These are phyloP conservation scores for Eciton burchellii DNA, from an alignment of 1,140 invertebrate genomes.

Conservation along the genomic window DNA sequence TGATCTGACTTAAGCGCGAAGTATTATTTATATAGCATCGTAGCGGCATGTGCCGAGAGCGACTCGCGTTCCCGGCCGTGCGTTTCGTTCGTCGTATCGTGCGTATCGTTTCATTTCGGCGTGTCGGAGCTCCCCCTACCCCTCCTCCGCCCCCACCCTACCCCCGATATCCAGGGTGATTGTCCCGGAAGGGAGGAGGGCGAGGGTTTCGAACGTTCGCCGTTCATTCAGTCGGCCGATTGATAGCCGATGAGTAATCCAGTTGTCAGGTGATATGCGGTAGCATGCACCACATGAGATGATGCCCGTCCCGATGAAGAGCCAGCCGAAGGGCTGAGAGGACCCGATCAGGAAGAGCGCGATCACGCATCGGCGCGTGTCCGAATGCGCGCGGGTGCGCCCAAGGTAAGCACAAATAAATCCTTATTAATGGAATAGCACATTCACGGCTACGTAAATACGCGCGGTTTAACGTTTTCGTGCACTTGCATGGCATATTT, in stretches of 20 bases:
- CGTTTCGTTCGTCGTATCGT: too few relatives aligned
- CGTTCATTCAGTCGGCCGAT: conserved; percentile 28
- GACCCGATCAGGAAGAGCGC: too few relatives aligned
- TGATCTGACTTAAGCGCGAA: conserved; percentile 79
- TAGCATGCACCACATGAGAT: too few relatives aligned
- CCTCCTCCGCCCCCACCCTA: too few relatives aligned
- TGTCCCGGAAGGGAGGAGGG: conserved; percentile 11
- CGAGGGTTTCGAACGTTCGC: conserved; percentile 16
- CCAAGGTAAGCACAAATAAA: neutral
- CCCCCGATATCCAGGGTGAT: too few relatives aligned
- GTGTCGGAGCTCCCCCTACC: too few relatives aligned
- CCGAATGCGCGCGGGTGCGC: neutral
- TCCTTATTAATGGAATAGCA: neutral
- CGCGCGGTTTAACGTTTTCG: too few relatives aligned
- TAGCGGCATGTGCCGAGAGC: conserved; percentile 4
- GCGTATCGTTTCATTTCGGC: conserved; percentile 62
- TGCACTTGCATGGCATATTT: too few relatives aligned
- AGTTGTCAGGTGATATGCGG: too few relatives aligned
- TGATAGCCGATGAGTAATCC: conserved; percentile 1
- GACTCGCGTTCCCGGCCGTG: conserved; percentile 50
- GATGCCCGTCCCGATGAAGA: too few relatives aligned
- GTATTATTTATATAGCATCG: conserved; percentile 83
- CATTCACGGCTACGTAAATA: too few relatives aligned
- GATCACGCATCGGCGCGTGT: neutral
- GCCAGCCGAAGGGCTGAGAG: too few relatives aligned